Base-by-base conservation (phyloP, 1,140 invertebrate species). In the Bombus picipes region DNA sequence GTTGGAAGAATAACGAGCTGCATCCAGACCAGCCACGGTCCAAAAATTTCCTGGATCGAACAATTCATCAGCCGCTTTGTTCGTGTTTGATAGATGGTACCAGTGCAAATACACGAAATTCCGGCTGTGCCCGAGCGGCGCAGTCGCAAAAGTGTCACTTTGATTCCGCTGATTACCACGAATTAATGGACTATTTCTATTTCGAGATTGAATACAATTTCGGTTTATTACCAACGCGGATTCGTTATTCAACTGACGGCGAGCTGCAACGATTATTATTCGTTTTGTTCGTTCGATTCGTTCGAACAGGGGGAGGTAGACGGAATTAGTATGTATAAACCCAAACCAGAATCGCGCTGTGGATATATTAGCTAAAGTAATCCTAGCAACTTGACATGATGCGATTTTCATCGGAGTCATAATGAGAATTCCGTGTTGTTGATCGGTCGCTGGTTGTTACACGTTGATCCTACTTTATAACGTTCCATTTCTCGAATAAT, bases 21-120 rank as follows among this genome's bases (percentile, higher is more conserved):
- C 77, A 81, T 76, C 53, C 53, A 79, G 34, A 37, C 66, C 53
- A 79, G 68, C 47, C 68, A 62, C 28, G 76, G 76, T 37, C 76
- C 86, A 82, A 90, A 80, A 83, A 84, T 87, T 80, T 90, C 85
- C 88, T 80, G 86, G 81, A 87, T 90, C 85, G 89, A 81, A 90
- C 88, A 84, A 91, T 91, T 90, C 88, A 72, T 77, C 68, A 53
- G 77, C 80, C 89, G 87, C 90, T 91, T 91, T 91, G 90, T 91
- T 89, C 84, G 41, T 66, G 80, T 78, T 91, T 91, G 86, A 91
- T 91, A 87, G 90, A 89, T 91, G 87, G 82, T 59, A 85, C 37
- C 79, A 81, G 32, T 65, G 83, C 59, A 87, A 90, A 90, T 85
- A 80, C 78, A 76, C 83, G 89, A 81, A 72, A 89, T 88, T 88